A percentile compares a stretch with the other conserved stretches of the same genome.
These are phyloP conservation scores for Urocyon cinereoargenteus DNA, from an alignment of 2,797 vertebrate genomes.

Conservation along the genomic window DNA sequence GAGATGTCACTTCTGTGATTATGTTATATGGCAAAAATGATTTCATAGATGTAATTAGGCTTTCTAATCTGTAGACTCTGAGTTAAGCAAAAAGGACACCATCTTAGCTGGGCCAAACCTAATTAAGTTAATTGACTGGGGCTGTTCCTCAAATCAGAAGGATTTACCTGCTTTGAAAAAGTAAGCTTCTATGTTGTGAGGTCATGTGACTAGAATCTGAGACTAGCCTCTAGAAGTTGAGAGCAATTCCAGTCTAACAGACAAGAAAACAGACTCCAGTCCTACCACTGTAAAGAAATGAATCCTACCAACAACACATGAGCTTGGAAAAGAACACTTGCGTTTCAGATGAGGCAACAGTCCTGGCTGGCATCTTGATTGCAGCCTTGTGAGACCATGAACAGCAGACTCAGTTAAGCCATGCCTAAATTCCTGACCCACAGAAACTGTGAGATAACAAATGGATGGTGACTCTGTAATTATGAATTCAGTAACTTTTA, in stretches of 20 bases:
- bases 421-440: not conserved
- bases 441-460: not conserved
- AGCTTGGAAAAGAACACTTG: not conserved
- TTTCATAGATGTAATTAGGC: not conserved
- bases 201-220: not conserved
- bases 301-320: not conserved
- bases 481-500: not conserved
- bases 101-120: not conserved
- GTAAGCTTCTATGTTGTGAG: not conserved
- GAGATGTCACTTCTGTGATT: not conserved
- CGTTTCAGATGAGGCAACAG: not conserved
- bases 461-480: not conserved
- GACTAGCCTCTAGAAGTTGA: not conserved
- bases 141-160: not conserved
- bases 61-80: not conserved
- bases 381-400: not conserved
- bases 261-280: not conserved
- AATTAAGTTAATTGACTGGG: not conserved
- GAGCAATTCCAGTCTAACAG: not conserved
- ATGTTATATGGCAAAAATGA: not conserved
- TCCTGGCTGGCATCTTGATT: not conserved
- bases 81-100: not conserved
- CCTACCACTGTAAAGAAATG: not conserved
- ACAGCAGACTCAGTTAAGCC: not conserved
- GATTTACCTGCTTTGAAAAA: not conserved